Evolutionary conservation across 2,888 invertebrate genomes (phyloP).

Genomic region (Cephus rjabovi): DNA sequence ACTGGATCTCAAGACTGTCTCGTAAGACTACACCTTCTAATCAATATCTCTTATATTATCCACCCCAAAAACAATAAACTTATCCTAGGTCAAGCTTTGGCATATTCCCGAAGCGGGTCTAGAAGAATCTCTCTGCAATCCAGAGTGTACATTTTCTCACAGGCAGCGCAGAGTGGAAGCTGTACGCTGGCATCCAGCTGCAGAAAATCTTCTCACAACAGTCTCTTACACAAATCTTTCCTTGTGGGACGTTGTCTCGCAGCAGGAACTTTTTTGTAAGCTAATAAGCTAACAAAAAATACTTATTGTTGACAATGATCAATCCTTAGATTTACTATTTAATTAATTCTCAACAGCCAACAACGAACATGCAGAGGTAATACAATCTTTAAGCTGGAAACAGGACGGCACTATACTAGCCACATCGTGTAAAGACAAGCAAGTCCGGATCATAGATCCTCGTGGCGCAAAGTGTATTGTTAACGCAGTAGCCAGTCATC

Average conservation of each 20-base stretch:
- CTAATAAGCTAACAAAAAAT: not conserved
- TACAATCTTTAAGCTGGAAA: constrained; percentile 92
- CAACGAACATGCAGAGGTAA: constrained; percentile 85
- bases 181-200: constrained; percentile 91
- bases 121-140: constrained; percentile 80
- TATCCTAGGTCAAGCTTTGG: constrained; percentile 85
- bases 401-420: constrained; percentile 84
- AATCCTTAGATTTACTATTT: constrained; percentile 8
- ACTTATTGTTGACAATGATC: constrained; percentile 2
- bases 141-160: constrained; percentile 85
- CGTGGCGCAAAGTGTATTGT: constrained; percentile 69
- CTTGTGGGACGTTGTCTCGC: constrained; percentile 87
- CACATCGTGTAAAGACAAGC: constrained; percentile 93
- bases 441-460: constrained; percentile 88
- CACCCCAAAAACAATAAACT: not conserved
- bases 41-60: not conserved
- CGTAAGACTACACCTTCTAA: constrained; percentile 65
- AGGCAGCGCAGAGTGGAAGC: constrained; percentile 89
- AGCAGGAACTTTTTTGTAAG: constrained; percentile 84
- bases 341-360: constrained; percentile 67
- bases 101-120: constrained; percentile 86
- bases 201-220: constrained; percentile 89
- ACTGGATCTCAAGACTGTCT: constrained; percentile 91
- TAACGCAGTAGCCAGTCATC: constrained; percentile 80
- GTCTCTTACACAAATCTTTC: constrained; percentile 85